Percentiles rank a stretch among this genome's conserved stretches.
Evolutionary conservation across 1,140 invertebrate genomes (phyloP).

Genomic region (Lepidurus apus): DNA sequence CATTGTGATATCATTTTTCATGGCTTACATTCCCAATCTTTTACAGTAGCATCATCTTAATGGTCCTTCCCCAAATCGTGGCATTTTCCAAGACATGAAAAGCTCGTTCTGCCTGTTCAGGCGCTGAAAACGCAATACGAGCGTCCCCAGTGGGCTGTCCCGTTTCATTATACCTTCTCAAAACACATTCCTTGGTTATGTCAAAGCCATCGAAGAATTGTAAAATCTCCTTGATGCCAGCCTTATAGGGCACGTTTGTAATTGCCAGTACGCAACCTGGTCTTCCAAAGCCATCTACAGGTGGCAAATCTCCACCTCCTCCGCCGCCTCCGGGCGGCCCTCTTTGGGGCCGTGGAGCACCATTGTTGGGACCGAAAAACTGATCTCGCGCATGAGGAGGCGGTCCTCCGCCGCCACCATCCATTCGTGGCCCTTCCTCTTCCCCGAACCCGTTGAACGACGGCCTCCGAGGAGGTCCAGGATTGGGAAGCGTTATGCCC

Average conservation of each 20-base stretch:
- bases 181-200: slow-evolving; percentile 66
- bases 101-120: slow-evolving; percentile 67
- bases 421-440: neutral
- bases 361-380: neutral
- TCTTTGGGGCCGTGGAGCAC: slow-evolving; percentile 32
- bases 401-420: neutral
- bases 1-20: neutral
- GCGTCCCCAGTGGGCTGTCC: slow-evolving; percentile 84
- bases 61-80: neutral
- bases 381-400: neutral
- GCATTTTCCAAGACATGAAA: slow-evolving; percentile 53
- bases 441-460: slow-evolving; percentile 13
- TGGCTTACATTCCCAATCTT: neutral
- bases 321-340: slow-evolving; percentile 24
- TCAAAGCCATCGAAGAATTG: slow-evolving; percentile 74
- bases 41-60: neutral
- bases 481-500: neutral
- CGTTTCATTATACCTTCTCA: slow-evolving; percentile 73
- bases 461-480: neutral
- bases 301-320: slow-evolving; percentile 35
- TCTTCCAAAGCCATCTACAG: slow-evolving; percentile 60
- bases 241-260: slow-evolving; percentile 80
- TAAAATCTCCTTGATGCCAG: slow-evolving; percentile 77
- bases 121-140: slow-evolving; percentile 69
- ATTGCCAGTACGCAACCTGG: slow-evolving; percentile 75